Evolutionary conservation across 2,113 vertebrate genomes (phyloP), one percentile per base, ranked within the genome.

Genomic region (Xenopus laevis): DNA sequence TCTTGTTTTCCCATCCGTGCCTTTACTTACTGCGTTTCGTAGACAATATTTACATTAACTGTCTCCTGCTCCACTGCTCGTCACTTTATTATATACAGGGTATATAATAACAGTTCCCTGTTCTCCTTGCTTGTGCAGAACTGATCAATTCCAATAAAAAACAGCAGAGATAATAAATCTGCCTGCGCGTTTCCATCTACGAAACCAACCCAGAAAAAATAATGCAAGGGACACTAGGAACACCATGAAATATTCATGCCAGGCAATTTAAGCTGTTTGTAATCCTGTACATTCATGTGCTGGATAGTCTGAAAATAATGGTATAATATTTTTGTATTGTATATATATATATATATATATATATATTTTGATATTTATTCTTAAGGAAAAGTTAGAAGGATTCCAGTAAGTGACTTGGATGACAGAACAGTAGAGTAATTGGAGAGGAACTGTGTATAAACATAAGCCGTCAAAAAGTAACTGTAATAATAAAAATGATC

Each of bases 21-120:
- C 58, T 23, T 78, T 82, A 65, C 81, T 79, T 79, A 71, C 79
- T 82, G 55, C 27, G 18, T 59, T 61, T 72, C 57, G 20, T 27
- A 68, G 58, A 44, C 46, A 21, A 13, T 30, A 40, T 16, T 52
- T 77, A 72, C 61, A 68, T 71, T 80, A 74, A 53, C 10, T 52
- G 71, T 16, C 21, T 12, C 13, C 55, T 33, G 20, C 18, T 3
- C 3, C 58, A 12, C 9, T 33, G 13, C 20, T 60, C 59, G 50
- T 65, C 61, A 72, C 17, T 18, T 40, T 23, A 30, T n/a, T 9
- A 71, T 10, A 46, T 61, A 46, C 7, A 30, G 1, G 40, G 10
- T 9, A 16, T 55, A 20, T 17, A 21, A 13, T 1, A 12, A 20
- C 18, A 64, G 33, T 13, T 45, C 13, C 30, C 3, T 57, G 17